phyloP scores from a whole-genome alignment of 1,140 invertebrate genomes.

The Zaprionus ornatus region DNA sequence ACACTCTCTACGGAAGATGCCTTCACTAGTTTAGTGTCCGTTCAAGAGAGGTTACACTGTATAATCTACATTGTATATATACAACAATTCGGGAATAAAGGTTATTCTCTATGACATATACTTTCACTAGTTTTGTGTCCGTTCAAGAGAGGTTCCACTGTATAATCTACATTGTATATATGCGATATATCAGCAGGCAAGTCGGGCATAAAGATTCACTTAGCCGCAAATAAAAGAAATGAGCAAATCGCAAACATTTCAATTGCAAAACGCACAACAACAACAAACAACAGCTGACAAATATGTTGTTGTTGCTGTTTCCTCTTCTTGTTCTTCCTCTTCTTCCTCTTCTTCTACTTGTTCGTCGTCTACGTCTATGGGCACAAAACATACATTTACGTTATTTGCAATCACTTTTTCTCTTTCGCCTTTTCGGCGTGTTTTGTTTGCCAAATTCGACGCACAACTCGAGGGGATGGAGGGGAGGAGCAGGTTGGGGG shows the following conservation, averaged over 20 bases:
- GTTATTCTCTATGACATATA: too few relatives aligned
- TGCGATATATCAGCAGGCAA: conserved; percentile 23
- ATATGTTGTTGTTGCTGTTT: conserved; percentile 13
- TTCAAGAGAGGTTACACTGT: too few relatives aligned
- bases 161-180: background rate
- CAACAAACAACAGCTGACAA: conserved; percentile 22
- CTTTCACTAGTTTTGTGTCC: too few relatives aligned
- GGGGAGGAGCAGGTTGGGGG: background rate
- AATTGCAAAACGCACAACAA: conserved; percentile 36
- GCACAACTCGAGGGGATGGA: conserved; percentile 17
- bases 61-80: background rate
- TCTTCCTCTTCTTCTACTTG: background rate
- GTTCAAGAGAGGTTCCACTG: background rate
- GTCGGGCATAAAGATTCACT: conserved; percentile 75
- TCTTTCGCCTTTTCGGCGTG: conserved; percentile 18
- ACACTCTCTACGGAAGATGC: too few relatives aligned
- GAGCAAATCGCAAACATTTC: conserved; percentile 52
- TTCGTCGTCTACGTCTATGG: background rate
- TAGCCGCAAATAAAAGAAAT: conserved; percentile 64
- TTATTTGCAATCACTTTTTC: conserved; percentile 16
- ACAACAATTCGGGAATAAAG: conserved; percentile 63
- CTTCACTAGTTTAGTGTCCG: too few relatives aligned
- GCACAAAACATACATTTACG: conserved; percentile 4
- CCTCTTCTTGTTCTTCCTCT: conserved; percentile 9
- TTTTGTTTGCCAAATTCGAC: conserved; percentile 41